Percentiles rank a stretch among this genome's conserved stretches.
Conservation (phyloP, 2,113 vertebrate genomes). For the Daboia siamensis region DNA sequence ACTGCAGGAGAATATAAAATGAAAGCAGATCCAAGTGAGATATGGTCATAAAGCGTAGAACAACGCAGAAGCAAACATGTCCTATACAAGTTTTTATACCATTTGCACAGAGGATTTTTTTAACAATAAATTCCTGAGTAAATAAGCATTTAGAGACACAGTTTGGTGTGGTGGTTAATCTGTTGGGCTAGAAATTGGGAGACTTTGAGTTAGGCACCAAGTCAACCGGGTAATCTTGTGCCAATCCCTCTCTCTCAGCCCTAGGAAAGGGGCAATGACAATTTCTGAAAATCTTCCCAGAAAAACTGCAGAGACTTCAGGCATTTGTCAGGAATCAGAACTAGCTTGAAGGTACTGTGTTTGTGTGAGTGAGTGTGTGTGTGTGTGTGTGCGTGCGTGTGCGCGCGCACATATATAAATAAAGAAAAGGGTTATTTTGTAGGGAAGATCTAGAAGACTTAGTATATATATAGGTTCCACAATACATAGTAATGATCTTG, state of each 20-base stretch:
- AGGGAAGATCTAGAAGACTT: not conserved
- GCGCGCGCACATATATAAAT: no score
- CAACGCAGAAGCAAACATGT: not conserved
- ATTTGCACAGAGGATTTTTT: not conserved
- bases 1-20: not conserved
- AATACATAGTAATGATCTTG: not conserved
- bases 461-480: not conserved
- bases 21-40: not conserved
- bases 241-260: not conserved
- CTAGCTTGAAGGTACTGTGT: not conserved
- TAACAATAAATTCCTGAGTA: not conserved
- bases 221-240: not conserved
- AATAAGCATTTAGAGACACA: not conserved
- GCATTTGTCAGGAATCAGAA: not conserved
- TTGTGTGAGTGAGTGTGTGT: no score
- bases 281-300: not conserved
- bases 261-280: not conserved
- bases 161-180: not conserved
- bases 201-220: not conserved
- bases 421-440: not conserved
- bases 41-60: not conserved
- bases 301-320: not conserved
- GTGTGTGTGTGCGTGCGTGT: no score
- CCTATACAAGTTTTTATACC: not conserved
- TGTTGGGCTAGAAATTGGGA: not conserved